These are phyloP conservation scores for Stenolophus ochropezus DNA, from an alignment of 2,888 invertebrate species.

Conservation along the genomic window DNA sequence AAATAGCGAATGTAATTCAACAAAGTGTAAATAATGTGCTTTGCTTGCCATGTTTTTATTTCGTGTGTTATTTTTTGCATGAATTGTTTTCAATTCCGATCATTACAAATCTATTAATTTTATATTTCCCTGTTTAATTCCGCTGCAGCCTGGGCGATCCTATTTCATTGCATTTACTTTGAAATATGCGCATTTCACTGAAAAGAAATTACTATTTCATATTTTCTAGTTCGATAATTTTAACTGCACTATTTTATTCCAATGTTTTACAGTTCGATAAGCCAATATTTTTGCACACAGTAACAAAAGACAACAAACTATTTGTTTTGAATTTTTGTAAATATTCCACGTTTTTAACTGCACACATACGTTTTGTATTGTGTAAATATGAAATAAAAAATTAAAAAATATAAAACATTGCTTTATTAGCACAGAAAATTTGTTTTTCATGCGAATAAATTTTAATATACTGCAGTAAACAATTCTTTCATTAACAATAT, in stretches of 20 bases:
- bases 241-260: background rate
- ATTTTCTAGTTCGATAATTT: background rate
- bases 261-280: constrained; percentile 1
- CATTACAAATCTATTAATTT: constrained; percentile 47
- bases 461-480: background rate
- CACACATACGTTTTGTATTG: background rate
- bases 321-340: background rate
- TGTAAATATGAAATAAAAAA: background rate
- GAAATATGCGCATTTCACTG: background rate
- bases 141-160: background rate
- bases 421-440: background rate
- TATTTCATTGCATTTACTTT: background rate
- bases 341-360: background rate
- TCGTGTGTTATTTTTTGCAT: constrained; percentile 41
- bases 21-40: constrained; percentile 48
- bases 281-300: background rate
- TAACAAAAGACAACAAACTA: background rate
- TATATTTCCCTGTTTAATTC: constrained; percentile 33
- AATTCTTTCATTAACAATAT: background rate
- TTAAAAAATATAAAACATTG: background rate
- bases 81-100: constrained; percentile 38
- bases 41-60: constrained; percentile 43
- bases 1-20: constrained; percentile 48
- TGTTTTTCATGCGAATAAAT: background rate
- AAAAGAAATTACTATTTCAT: constrained; percentile 27